Base-by-base conservation (phyloP, 2,888 invertebrate species). In the Leptinotarsa peninsularis region DNA sequence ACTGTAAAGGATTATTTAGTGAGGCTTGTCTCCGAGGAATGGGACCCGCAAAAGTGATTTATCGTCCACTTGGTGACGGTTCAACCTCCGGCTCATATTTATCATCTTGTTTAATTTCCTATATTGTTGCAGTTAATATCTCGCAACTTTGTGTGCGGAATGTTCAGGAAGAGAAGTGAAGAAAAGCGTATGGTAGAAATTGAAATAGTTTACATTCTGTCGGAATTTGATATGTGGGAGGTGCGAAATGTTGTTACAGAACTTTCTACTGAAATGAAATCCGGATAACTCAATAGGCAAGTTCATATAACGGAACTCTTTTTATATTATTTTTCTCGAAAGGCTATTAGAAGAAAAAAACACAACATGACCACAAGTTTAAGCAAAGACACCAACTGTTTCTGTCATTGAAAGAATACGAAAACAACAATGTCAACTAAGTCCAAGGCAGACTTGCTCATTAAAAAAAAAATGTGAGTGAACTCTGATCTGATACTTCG, bases 41-140 rank as follows among this genome's bases (percentile, higher is more conserved):
- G 74, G 66, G 49, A 67, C 58, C 75, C 69, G 67, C 76, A 69
- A 49, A 67, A 69, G 73, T 79, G 78, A 79, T 79, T 77, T 79
- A 79, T 79, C 15, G 75, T 67, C 50, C 72, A 56, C 77, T 72
- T 68, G 73, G 74, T 67, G 79, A 80, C 78, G 79, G 78, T 78
- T 52, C 72, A 52, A 76, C 77, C 71, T 75, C 71, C 72, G 75
- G 76, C 71, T 73, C 78, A 77, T 81, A 81, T 81, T 81, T 79
- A 80, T 81, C 81, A 80, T 79, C 76, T 43, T 74, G 80, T 79
- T 76, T 81, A 81, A 81, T 81, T 80, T 81, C 79, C 79, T 78
- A 78, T 76, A 77, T 76, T 77, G 77, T 80, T 79, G 74, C 74
- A 76, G 80, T 52, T 72, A 63, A 58, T 63, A 74, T 67, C 50